Evolutionary conservation across 2,888 invertebrate genomes (phyloP).

Genomic region (Tipula lateralis): DNA sequence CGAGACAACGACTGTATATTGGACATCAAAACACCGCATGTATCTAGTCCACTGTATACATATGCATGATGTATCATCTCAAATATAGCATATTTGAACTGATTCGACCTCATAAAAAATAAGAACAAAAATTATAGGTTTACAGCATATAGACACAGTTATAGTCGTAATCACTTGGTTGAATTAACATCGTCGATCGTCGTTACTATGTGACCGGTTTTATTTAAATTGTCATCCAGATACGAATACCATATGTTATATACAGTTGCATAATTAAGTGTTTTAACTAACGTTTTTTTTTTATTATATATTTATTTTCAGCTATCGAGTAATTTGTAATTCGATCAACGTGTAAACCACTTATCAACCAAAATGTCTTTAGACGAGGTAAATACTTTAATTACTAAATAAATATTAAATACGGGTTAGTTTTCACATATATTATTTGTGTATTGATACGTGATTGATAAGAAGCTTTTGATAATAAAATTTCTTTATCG

Average conservation of each 20-base stretch:
- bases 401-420: not conserved
- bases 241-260: not conserved
- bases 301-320: not conserved
- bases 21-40: not conserved
- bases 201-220: not conserved
- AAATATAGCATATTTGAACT: not conserved
- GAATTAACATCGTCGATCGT: not conserved
- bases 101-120: not conserved
- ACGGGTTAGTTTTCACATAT: not conserved
- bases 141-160: not conserved
- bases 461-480: not conserved
- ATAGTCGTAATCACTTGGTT: not conserved
- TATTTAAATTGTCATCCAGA: not conserved
- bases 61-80: not conserved
- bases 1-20: not conserved
- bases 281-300: not conserved
- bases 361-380: not conserved
- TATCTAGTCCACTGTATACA: not conserved
- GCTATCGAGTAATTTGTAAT: not conserved
- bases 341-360: not conserved
- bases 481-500: not conserved
- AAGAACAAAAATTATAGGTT: not conserved
- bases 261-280: slow-evolving; percentile 1
- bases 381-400: not conserved
- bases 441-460: not conserved